Evolutionary conservation across 2,888 invertebrate genomes (phyloP).

Genomic region (Chloroclystis v-ata): DNA sequence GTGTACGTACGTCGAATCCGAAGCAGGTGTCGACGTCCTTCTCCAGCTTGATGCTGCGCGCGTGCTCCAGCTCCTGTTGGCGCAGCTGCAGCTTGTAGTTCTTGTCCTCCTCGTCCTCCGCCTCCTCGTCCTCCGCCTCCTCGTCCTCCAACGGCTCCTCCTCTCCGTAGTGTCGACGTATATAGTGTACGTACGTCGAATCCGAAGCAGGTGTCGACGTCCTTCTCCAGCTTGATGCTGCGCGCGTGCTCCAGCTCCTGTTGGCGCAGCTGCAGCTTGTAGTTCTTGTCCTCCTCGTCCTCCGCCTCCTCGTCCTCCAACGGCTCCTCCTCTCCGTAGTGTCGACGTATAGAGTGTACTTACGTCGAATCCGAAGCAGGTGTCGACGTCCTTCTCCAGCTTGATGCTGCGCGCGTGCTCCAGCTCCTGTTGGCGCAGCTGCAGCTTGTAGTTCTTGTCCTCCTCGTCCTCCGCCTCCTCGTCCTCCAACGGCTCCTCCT

Average conservation of each 20-base stretch:
- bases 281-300: conserved; percentile 13
- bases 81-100: conserved; percentile 9
- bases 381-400: conserved; percentile 83
- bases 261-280: conserved; percentile 7
- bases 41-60: conserved; percentile 59
- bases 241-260: conserved; percentile 31
- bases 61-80: conserved; percentile 24
- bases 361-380: conserved; percentile 88
- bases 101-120: conserved; percentile 21
- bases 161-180: conserved; percentile 55
- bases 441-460: conserved; percentile 10
- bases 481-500: conserved; percentile 42
- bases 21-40: conserved; percentile 89
- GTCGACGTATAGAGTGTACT: too few relatives aligned
- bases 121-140: conserved; percentile 39
- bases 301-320: conserved; percentile 37
- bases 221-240: conserved; percentile 75
- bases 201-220: conserved; percentile 89
- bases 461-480: conserved; percentile 37
- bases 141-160: conserved; percentile 44
- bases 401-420: conserved; percentile 46
- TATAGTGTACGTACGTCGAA: conserved; percentile 80
- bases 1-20: conserved; percentile 81
- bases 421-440: conserved; percentile 19
- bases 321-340: conserved; percentile 53